phyloP scores from a whole-genome alignment of 1,140 invertebrate genomes.

The Philopotamus ludificatus region DNA sequence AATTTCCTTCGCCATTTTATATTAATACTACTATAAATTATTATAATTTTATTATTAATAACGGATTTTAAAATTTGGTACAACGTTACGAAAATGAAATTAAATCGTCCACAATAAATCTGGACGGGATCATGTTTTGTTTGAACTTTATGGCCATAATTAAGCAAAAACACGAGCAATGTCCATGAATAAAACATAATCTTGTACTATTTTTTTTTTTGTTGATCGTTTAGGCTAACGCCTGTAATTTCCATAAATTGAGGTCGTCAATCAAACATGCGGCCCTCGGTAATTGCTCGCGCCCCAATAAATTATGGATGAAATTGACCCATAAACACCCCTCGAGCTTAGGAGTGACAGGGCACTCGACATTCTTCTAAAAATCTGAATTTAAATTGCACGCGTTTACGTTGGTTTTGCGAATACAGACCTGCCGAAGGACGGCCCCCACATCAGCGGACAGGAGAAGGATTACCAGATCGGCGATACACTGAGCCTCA shows the following conservation, averaged over 20 bases:
- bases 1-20: too few species aligned
- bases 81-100: too few species aligned
- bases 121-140: neutral
- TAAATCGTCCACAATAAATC: too few species aligned
- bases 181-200: neutral
- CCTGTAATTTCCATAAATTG: neutral
- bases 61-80: too few species aligned
- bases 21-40: too few species aligned
- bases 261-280: neutral
- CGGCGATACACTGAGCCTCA: slow-evolving; percentile 76
- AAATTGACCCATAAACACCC: neutral
- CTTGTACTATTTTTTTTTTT: neutral
- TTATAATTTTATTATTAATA: too few species aligned
- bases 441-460: slow-evolving; percentile 75
- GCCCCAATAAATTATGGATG: neutral
- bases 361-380: too few species aligned
- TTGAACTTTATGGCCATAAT: neutral
- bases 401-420: too few species aligned
- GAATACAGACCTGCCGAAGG: slow-evolving; percentile 68
- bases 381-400: too few species aligned
- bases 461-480: slow-evolving; percentile 74
- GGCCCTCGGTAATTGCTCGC: neutral
- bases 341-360: too few species aligned
- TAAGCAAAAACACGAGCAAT: neutral
- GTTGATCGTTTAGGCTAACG: neutral